Percentiles rank a stretch among this genome's conserved stretches.
Evolutionary conservation across 2,797 vertebrate species (phyloP).

Genomic region (Oryzias dopingdopingensis): DNA sequence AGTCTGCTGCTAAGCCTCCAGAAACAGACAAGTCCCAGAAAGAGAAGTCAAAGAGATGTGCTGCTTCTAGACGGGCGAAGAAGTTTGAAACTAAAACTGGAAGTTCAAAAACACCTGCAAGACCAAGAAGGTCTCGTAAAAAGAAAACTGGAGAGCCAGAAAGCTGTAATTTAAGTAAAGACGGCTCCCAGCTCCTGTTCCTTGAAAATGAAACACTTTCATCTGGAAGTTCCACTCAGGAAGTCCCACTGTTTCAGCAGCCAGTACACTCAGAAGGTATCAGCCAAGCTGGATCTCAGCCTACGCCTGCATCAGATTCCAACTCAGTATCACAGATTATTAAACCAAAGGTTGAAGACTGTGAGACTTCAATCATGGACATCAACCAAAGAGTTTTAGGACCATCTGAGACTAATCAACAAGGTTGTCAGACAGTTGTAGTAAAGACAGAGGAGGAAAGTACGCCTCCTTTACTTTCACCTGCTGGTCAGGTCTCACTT

Average conservation of each 20-base stretch:
- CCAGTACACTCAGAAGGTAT: conserved; percentile 25
- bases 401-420: conserved; percentile 51
- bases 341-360: conserved; percentile 78
- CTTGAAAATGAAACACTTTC: conserved; percentile 64
- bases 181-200: conserved; percentile 66
- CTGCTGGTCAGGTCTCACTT: conserved; percentile 2
- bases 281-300: conserved; percentile 47
- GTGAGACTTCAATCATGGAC: conserved; percentile 66
- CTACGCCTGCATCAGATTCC: conserved; percentile 61
- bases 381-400: conserved; percentile 44
- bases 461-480: conserved; percentile 8
- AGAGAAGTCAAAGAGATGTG: conserved; percentile 70
- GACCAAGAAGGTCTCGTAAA: conserved; percentile 55
- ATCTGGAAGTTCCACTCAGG: conserved; percentile 67
- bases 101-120: conserved; percentile 51
- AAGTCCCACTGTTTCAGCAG: conserved; percentile 74
- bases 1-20: conserved; percentile 61
- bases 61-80: conserved; percentile 75
- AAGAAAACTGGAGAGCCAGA: conserved; percentile 68
- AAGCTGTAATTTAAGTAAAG: conserved; percentile 50
- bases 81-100: conserved; percentile 50
- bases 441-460: conserved; percentile 52
- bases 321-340: conserved; percentile 55
- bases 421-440: conserved; percentile 70
- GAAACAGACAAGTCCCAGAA: conserved; percentile 73